These are phyloP conservation scores for Venustaconcha ellipsiformis DNA, from an alignment of 1,140 invertebrate genomes.

Conservation along the genomic window DNA sequence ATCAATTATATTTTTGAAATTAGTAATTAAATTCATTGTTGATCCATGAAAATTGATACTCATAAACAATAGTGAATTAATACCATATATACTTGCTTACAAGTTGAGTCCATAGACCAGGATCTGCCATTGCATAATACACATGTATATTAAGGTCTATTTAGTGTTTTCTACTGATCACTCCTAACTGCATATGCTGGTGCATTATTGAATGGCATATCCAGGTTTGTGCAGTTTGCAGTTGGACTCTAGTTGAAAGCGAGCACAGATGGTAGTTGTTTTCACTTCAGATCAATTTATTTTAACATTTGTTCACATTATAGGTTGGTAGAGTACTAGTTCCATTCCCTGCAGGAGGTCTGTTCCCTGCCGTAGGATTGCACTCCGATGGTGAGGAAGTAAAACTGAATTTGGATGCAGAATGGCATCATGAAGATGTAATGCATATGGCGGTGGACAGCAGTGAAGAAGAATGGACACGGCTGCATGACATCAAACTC, in stretches of 20 bases:
- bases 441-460: conserved; percentile 73
- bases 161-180: too few relatives aligned
- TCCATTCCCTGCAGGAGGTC: conserved; percentile 58
- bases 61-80: not conserved
- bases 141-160: too few relatives aligned
- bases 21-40: not conserved
- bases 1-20: too few relatives aligned
- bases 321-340: conserved; percentile 63
- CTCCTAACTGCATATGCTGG: too few relatives aligned
- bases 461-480: conserved; percentile 73
- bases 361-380: conserved; percentile 69
- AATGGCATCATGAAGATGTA: conserved; percentile 69
- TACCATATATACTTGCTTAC: not conserved
- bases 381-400: conserved; percentile 70
- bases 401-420: conserved; percentile 60
- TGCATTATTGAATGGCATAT: too few relatives aligned
- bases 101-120: too few relatives aligned
- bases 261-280: too few relatives aligned
- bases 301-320: conserved; percentile 14
- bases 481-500: conserved; percentile 72
- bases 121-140: too few relatives aligned
- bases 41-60: too few relatives aligned
- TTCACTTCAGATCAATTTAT: not conserved
- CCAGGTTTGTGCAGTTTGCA: too few relatives aligned
- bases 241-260: too few relatives aligned